Conservation (phyloP, 2,888 invertebrate species). For the Acleris sparsana region DNA sequence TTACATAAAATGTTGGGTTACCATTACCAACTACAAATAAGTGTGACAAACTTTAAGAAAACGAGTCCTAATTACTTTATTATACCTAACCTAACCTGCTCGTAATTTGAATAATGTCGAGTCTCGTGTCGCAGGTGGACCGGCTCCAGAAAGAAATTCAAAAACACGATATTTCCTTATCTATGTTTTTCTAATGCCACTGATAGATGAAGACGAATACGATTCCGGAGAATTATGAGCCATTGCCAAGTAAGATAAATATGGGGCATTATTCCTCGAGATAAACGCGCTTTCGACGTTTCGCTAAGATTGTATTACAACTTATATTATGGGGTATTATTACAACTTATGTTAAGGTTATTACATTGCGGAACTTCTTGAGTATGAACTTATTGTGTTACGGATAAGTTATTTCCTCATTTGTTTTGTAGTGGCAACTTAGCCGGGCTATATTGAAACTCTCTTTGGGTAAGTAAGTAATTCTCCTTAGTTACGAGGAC, state of each 20-base stretch:
- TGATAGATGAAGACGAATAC: conserved; percentile 66
- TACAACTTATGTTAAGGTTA: conserved; percentile 26
- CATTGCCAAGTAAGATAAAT: conserved; percentile 65
- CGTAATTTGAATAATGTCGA: background rate
- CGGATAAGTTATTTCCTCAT: conserved; percentile 17
- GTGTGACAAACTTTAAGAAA: too few species aligned
- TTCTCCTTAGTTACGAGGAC: background rate
- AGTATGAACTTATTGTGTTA: conserved; percentile 16
- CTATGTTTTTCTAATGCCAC: conserved; percentile 55
- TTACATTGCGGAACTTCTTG: conserved; percentile 3
- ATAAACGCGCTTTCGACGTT: conserved; percentile 69
- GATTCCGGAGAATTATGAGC: conserved; percentile 61
- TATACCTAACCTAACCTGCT: too few species aligned
- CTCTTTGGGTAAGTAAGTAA: background rate
- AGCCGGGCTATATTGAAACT: background rate
- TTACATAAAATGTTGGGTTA: too few species aligned
- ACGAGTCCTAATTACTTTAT: too few species aligned
- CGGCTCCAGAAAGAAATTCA: conserved; percentile 37
- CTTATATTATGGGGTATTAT: conserved; percentile 50
- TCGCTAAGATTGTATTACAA: conserved; percentile 63
- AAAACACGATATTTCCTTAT: conserved; percentile 42
- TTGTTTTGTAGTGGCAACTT: conserved; percentile 7
- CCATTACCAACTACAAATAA: too few species aligned
- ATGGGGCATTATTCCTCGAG: conserved; percentile 67
- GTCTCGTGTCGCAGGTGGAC: conserved; percentile 30